Evolutionary conservation across 2,113 vertebrate genomes (phyloP), one percentile per base, ranked within the genome.

Genomic region (Neolamprologus tretocephalus): DNA sequence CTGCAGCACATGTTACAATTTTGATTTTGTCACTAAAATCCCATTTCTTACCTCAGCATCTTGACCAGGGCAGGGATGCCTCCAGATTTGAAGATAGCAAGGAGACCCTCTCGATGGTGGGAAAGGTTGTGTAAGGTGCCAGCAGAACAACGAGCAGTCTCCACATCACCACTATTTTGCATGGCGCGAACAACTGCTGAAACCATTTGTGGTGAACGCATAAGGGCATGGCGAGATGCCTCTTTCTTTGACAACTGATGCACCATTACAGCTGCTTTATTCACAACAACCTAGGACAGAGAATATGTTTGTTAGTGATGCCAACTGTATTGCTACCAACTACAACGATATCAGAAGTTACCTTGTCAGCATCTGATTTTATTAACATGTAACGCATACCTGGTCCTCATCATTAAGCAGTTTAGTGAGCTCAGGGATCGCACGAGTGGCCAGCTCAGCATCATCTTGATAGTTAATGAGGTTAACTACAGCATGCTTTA

Each of bases 381-480:
- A 37, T 19, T 33, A 5, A 8, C 17, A 23, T 47, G 8, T 23
- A 13, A 42, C 1, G 26, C 31, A 1, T 54, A 99, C 99, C 98
- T 99, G 98, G 96, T 99, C 99, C 96, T 99, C 99, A 37, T 99
- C 98, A 9, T 99, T 99, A 55, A 99, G 97, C 75, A 99, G 95
- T 93, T 99, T 99, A 86, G 99, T 99, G 89, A 99, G 97, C 94
- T 99, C 99, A 4, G 99, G 99, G 90, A 99, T 99, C 37, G 99
- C 98, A 81, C 98, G 97, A 33, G 99, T 99, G 89, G 99, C 99
- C 89, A 99, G 97, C 90, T 99, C 99, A 1, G 99, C 99, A 89
- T 99, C 99, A 88, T 99, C 99, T 90, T 99, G 99, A 89, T 99
- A 99, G 94, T 99, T 99, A 91, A 99, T 99, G 91, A 99, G 97